Percentiles rank a stretch among this genome's conserved stretches.
These are phyloP conservation scores for Chorisops tibialis DNA, from an alignment of 2,888 invertebrate species.

Conservation along the genomic window DNA sequence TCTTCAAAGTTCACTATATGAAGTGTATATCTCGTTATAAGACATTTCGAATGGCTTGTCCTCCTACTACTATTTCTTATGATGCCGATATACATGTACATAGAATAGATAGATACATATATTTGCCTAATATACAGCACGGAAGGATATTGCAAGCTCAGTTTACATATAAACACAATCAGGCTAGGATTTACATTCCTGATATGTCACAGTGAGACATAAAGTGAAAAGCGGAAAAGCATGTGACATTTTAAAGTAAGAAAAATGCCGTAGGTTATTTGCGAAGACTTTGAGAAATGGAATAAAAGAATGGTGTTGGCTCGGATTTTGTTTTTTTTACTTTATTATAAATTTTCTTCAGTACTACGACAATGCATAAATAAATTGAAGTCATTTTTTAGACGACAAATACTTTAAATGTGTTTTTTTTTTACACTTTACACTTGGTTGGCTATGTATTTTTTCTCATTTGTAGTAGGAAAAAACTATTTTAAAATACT, in stretches of 20 bases:
- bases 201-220: slow-evolving; percentile 7
- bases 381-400: too few relatives aligned
- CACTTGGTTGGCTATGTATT: too few relatives aligned
- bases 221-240: slow-evolving; percentile 13
- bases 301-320: background rate
- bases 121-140: too few relatives aligned
- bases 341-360: too few relatives aligned
- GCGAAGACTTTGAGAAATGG: slow-evolving; percentile 12
- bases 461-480: too few relatives aligned
- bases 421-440: too few relatives aligned
- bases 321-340: too few relatives aligned
- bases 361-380: too few relatives aligned
- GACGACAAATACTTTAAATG: too few relatives aligned
- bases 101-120: too few relatives aligned
- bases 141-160: too few relatives aligned
- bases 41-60: background rate
- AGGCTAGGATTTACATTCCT: slow-evolving; percentile 12
- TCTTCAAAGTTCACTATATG: background rate
- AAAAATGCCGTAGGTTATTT: slow-evolving; percentile 15
- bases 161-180: slow-evolving; percentile 12
- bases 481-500: too few relatives aligned
- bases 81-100: background rate
- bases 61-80: background rate
- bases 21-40: slow-evolving; percentile 4
- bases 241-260: slow-evolving; percentile 13